These are phyloP conservation scores for Lepidocolaptes lacrymiger DNA, from an alignment of 2,797 vertebrate genomes.

Conservation along the genomic window DNA sequence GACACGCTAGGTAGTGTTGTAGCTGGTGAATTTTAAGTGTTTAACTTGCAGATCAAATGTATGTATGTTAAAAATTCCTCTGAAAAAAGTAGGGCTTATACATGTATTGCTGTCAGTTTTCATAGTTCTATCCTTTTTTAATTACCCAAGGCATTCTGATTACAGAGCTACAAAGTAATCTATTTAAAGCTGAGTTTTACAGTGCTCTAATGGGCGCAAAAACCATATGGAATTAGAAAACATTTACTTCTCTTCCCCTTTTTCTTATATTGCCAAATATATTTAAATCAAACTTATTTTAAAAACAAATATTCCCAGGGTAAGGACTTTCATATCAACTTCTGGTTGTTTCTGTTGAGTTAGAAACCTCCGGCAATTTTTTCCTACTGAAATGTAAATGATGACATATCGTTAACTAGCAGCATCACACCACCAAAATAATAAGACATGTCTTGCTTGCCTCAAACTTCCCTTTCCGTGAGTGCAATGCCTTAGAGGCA, in stretches of 20 bases:
- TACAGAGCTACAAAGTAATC: slow-evolving; percentile 44
- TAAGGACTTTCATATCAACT: slow-evolving; percentile 38
- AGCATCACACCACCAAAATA: slow-evolving; percentile 26
- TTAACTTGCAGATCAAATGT: slow-evolving; percentile 20
- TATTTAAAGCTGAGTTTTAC: slow-evolving; percentile 37
- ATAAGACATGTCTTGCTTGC: not conserved
- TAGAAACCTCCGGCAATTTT: slow-evolving; percentile 55
- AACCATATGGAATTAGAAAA: slow-evolving; percentile 52
- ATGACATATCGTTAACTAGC: slow-evolving; percentile 42
- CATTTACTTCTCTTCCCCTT: slow-evolving; percentile 50
- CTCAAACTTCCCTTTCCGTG: slow-evolving; percentile 34
- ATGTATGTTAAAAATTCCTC: slow-evolving; percentile 12
- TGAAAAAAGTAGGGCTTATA: slow-evolving; percentile 45
- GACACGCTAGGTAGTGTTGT: not conserved
- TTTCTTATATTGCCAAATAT: slow-evolving; percentile 31
- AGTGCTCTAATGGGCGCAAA: slow-evolving; percentile 29
- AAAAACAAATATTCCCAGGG: slow-evolving; percentile 65
- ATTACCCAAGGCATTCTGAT: slow-evolving; percentile 56
- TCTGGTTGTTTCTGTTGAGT: slow-evolving; percentile 22
- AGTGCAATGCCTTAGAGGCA: slow-evolving; percentile 60
- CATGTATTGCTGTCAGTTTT: not conserved
- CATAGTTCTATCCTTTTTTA: slow-evolving; percentile 35
- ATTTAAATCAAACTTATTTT: slow-evolving; percentile 45
- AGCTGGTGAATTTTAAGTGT: slow-evolving; percentile 7
- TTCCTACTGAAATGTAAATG: slow-evolving; percentile 63